Conservation (phyloP, 1,140 invertebrate species). For the Leptonema lineaticorne region DNA sequence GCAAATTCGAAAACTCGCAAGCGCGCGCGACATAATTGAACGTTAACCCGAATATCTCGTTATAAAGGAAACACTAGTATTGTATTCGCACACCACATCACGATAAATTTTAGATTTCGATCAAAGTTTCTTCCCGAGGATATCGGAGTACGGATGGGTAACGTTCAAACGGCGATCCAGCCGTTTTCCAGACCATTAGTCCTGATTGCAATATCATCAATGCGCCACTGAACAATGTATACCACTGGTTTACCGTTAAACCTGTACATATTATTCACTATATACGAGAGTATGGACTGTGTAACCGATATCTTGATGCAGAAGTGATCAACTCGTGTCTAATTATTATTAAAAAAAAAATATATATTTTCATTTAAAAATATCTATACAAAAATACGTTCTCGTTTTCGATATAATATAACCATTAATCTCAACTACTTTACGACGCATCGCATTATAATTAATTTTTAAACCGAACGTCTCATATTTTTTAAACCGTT, state of each 20-base stretch:
- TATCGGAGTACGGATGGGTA: not conserved
- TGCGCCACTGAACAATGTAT: constrained; percentile 7
- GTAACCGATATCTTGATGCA: not conserved
- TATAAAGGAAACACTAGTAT: too few species aligned
- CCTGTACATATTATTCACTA: constrained; percentile 6
- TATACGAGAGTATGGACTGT: too few species aligned
- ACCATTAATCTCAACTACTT: too few species aligned
- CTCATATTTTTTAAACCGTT: not conserved
- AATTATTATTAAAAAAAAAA: too few species aligned
- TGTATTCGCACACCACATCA: not conserved
- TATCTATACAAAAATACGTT: too few species aligned
- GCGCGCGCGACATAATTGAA: too few species aligned
- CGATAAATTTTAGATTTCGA: constrained; percentile 12
- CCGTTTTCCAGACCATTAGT: constrained; percentile 34
- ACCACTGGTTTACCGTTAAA: constrained; percentile 18
- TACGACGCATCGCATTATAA: not conserved
- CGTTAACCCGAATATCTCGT: too few species aligned
- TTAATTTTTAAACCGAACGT: not conserved
- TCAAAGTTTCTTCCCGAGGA: not conserved
- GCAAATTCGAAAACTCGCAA: too few species aligned
- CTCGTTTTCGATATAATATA: not conserved
- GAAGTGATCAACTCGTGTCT: not conserved
- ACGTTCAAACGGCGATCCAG: constrained; percentile 23
- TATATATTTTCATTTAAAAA: too few species aligned
- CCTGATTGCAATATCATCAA: constrained; percentile 36